Evolutionary conservation across 2,797 vertebrate species (phyloP).

Genomic region (Cheirogaleus major): DNA sequence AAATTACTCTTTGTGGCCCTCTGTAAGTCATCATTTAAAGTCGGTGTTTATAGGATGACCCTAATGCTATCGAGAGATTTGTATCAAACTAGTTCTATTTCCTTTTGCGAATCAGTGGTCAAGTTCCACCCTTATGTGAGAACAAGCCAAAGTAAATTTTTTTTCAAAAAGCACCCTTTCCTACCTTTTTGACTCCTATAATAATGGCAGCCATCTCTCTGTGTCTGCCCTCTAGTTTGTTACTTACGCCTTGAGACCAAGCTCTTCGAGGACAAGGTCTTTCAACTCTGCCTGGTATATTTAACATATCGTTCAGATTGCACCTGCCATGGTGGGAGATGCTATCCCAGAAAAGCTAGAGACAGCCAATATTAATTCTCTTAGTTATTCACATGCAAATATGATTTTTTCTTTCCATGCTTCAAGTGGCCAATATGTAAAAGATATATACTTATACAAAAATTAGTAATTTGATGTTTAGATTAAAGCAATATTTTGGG

Average conservation of each 20-base stretch:
- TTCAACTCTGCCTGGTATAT: background rate
- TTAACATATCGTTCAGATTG: background rate
- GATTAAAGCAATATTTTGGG: background rate
- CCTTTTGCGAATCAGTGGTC: constrained; percentile 10
- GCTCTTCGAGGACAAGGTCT: background rate
- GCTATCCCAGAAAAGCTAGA: background rate
- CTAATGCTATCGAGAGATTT: background rate
- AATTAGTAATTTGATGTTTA: background rate
- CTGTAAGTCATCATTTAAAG: constrained; percentile 60
- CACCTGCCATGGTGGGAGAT: background rate
- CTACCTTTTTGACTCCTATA: background rate
- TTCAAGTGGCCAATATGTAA: constrained; percentile 10
- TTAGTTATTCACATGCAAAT: constrained; percentile 8
- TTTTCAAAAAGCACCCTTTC: background rate
- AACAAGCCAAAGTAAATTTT: constrained; percentile 3
- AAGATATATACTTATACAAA: background rate
- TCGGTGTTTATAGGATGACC: background rate
- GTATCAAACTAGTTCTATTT: background rate
- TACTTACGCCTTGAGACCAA: background rate
- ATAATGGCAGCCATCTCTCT: background rate
- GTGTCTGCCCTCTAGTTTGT: background rate
- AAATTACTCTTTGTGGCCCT: constrained; percentile 51
- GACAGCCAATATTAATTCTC: background rate
- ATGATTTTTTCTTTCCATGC: background rate
- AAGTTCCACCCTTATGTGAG: constrained; percentile 3